phyloP scores from a whole-genome alignment of 2,888 invertebrate genomes.

The Ophioninae sp. region DNA sequence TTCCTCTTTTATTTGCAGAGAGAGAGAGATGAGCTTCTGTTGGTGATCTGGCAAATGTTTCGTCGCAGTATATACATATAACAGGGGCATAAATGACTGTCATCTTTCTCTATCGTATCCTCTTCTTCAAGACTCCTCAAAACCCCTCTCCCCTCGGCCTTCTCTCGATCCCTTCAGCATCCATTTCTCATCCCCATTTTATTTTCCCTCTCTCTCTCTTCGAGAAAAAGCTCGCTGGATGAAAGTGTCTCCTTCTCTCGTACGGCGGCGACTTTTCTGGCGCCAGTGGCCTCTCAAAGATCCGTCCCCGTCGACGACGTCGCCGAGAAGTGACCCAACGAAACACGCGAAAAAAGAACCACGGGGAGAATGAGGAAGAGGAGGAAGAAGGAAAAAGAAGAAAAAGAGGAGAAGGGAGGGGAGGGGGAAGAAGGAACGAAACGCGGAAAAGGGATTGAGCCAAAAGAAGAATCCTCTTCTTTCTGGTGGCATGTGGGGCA shows the following conservation, averaged over 20 bases:
- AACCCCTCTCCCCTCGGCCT: conserved; percentile 28
- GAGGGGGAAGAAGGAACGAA: neutral
- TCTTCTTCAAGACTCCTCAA: conserved; percentile 23
- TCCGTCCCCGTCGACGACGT: conserved; percentile 46
- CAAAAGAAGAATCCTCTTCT: conserved; percentile 32
- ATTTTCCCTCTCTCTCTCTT: neutral
- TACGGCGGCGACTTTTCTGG: conserved; percentile 46
- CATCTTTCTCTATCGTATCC: conserved; percentile 15
- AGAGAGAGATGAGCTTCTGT: neutral
- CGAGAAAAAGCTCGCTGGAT: conserved; percentile 31
- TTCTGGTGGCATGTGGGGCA: conserved; percentile 38
- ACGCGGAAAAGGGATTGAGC: conserved; percentile 39
- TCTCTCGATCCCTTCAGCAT: neutral
- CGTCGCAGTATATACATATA: conserved; percentile 7
- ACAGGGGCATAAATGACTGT: conserved; percentile 12
- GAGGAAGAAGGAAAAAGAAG: conserved; percentile 21
- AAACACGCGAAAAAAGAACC: neutral
- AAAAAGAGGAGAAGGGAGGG: neutral
- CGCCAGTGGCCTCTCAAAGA: conserved; percentile 56
- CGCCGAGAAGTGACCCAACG: conserved; percentile 37
- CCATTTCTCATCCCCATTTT: no score
- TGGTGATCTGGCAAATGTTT: conserved; percentile 51
- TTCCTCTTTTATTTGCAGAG: conserved; percentile 10
- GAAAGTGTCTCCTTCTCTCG: conserved; percentile 33
- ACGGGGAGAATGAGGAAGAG: conserved; percentile 6